These are phyloP conservation scores for Siniperca scherzeri DNA, from an alignment of 2,797 vertebrate genomes.

Conservation along the genomic window DNA sequence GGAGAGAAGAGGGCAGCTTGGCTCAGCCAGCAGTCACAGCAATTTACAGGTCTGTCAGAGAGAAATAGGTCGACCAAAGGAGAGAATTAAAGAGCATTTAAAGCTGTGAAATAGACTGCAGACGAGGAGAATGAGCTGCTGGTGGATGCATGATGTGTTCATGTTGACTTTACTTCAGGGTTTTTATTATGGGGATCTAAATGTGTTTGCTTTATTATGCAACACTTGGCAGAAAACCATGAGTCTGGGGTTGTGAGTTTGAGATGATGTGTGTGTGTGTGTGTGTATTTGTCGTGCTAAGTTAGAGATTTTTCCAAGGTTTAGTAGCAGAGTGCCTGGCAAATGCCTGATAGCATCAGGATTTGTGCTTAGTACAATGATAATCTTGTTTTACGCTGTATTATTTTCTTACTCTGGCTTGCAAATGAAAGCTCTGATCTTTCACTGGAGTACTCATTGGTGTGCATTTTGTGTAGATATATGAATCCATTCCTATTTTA, in stretches of 20 bases:
- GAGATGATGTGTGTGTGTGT: constrained; percentile 33
- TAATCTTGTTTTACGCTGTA: constrained; percentile 64
- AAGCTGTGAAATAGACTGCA: constrained; percentile 62
- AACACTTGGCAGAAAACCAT: constrained; percentile 52
- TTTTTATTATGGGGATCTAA: constrained; percentile 59
- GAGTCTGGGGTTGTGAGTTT: constrained; percentile 43
- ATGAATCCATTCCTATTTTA: background rate
- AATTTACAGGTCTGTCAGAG: constrained; percentile 71
- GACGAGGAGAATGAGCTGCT: constrained; percentile 47
- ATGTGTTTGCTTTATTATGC: constrained; percentile 67
- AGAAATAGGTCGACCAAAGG: constrained; percentile 68
- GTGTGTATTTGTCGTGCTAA: constrained; percentile 37
- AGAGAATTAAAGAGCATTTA: constrained; percentile 73
- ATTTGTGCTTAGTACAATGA: constrained; percentile 56
- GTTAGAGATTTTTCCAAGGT: constrained; percentile 50
- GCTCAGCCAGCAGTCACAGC: constrained; percentile 69
- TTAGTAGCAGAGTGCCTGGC: constrained; percentile 36
- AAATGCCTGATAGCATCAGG: constrained; percentile 59
- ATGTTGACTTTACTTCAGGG: constrained; percentile 65
- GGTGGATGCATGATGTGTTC: constrained; percentile 59
- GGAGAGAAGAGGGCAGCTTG: constrained; percentile 60
- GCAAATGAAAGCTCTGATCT: constrained; percentile 44
- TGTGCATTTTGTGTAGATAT: constrained; percentile 19
- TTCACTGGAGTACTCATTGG: constrained; percentile 11
- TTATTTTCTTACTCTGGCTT: constrained; percentile 54